Evolutionary conservation across 2,113 vertebrate genomes (phyloP).

Genomic region (Falco punctatus): DNA sequence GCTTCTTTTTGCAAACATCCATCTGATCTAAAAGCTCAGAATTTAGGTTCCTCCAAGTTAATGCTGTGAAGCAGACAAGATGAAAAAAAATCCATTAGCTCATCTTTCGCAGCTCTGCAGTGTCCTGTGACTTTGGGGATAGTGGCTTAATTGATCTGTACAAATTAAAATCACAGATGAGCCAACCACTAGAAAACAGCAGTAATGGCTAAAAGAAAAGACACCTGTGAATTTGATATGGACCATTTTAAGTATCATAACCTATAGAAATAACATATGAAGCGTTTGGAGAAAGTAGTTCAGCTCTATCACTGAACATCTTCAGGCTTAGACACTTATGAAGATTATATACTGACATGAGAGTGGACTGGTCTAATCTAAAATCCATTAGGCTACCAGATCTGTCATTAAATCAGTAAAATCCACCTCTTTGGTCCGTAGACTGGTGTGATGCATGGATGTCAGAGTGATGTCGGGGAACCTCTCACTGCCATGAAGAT

Average conservation of each 20-base stretch:
- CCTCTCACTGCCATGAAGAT: background rate
- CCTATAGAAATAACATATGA: background rate
- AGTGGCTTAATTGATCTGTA: constrained; percentile 21
- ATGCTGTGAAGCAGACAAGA: background rate
- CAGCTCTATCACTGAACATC: background rate
- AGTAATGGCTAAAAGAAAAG: background rate
- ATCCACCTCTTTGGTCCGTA: constrained; percentile 11
- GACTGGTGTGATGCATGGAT: background rate
- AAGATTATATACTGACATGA: background rate
- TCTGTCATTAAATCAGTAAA: constrained; percentile 26
- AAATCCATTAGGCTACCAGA: constrained; percentile 19
- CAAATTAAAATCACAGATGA: constrained; percentile 37
- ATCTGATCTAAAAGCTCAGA: background rate
- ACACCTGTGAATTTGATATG: background rate
- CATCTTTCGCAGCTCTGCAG: background rate
- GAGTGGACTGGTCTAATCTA: background rate
- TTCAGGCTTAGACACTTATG: background rate
- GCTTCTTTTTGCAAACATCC: background rate
- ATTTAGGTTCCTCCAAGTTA: constrained; percentile 14
- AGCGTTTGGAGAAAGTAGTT: background rate
- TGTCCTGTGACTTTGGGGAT: background rate
- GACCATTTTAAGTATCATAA: background rate
- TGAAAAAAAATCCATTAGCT: constrained; percentile 38
- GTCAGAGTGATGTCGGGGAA: background rate
- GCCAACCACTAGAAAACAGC: background rate